These are phyloP conservation scores for Hedya salicella DNA, from an alignment of 2,888 invertebrate genomes.

Conservation along the genomic window DNA sequence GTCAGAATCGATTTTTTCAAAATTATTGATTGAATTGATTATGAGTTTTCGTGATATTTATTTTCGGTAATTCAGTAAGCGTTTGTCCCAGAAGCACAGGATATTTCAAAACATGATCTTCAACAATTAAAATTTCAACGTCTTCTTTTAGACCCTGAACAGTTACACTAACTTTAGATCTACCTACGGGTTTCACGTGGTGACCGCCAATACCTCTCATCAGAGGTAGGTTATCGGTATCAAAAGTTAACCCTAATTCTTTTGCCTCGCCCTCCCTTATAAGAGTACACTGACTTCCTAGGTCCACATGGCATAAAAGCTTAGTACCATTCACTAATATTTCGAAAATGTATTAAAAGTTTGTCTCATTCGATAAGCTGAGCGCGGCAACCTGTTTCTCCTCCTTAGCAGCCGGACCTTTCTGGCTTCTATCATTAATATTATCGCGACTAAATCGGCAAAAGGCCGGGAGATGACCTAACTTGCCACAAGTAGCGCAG, in stretches of 20 bases:
- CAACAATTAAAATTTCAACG: neutral
- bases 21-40: neutral
- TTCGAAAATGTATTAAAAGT: neutral
- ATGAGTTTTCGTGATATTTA: neutral
- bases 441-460: neutral
- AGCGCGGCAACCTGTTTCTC: neutral
- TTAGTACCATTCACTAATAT: neutral
- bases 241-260: neutral
- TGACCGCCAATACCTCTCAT: neutral
- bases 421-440: neutral
- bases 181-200: neutral
- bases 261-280: neutral
- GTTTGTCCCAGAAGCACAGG: neutral
- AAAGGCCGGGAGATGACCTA: conserved; percentile 1
- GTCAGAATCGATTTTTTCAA: neutral
- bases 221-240: neutral
- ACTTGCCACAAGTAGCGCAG: conserved; percentile 1
- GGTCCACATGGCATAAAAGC: neutral
- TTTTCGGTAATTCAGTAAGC: neutral
- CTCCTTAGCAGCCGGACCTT: neutral
- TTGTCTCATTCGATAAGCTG: neutral
- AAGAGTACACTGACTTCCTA: neutral
- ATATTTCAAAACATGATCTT: neutral
- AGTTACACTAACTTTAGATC: neutral
- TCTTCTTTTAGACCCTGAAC: neutral